Percentiles rank a stretch among this genome's conserved stretches.
Conservation (phyloP, 2,113 vertebrate species). For the Eulacestoma nigropectus region DNA sequence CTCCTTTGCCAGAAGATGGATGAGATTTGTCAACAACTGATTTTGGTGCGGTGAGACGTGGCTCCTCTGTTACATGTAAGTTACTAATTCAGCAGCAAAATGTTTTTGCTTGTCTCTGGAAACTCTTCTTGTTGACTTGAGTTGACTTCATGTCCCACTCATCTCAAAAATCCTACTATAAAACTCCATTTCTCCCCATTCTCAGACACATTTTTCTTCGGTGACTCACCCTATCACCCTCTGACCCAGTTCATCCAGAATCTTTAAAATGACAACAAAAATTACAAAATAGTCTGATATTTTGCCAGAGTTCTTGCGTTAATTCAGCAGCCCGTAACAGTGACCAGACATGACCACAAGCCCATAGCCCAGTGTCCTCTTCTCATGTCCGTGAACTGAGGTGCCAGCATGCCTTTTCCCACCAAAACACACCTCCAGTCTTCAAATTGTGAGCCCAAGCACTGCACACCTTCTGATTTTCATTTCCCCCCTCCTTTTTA, state of each 20-base stretch:
- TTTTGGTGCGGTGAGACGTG: not conserved
- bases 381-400: rapidly evolving
- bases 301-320: not conserved
- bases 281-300: not conserved
- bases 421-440: not conserved
- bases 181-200: not conserved
- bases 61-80: not conserved
- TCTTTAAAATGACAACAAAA: not conserved
- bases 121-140: not conserved
- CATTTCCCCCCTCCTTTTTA: not conserved
- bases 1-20: not conserved
- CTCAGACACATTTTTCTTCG: not conserved
- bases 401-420: rapidly evolving
- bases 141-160: not conserved
- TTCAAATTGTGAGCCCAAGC: not conserved
- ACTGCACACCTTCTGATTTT: not conserved
- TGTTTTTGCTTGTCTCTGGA: not conserved
- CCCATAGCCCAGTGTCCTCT: not conserved
- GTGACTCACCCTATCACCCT: not conserved
- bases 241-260: not conserved
- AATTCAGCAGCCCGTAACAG: not conserved
- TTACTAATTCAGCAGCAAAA: not conserved
- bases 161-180: not conserved
- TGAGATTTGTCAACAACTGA: rapidly evolving
- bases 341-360: not conserved